Percentiles rank a stretch among this genome's conserved stretches.
phyloP scores from a whole-genome alignment of 2,888 invertebrate genomes.

The Ernsta delagoae region DNA sequence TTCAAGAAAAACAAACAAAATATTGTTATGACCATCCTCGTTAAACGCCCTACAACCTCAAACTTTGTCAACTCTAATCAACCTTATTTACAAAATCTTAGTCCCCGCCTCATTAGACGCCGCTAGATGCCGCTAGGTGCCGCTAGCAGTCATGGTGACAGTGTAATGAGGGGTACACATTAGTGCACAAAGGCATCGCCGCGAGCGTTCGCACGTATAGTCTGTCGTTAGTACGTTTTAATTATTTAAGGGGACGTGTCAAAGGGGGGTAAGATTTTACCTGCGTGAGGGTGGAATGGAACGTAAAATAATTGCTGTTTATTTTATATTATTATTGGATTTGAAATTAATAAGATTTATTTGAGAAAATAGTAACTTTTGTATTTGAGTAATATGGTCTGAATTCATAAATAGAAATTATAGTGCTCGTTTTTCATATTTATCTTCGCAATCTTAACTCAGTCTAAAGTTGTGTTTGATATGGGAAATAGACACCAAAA shows the following conservation, averaged over 20 bases:
- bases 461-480: too few species aligned
- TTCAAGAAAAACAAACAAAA: constrained; percentile 14
- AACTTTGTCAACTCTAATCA: constrained; percentile 25
- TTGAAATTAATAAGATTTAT: too few species aligned
- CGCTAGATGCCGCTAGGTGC: background rate
- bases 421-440: too few species aligned
- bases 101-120: constrained; percentile 24
- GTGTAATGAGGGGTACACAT: constrained; percentile 41
- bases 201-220: constrained; percentile 50
- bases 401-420: too few species aligned
- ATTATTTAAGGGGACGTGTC: constrained; percentile 47
- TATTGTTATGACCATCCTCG: constrained; percentile 5
- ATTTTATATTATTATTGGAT: too few species aligned
- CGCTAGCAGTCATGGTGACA: background rate
- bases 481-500: too few species aligned
- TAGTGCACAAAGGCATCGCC: constrained; percentile 57
- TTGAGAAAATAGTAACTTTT: too few species aligned
- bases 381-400: too few species aligned
- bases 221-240: constrained; percentile 53
- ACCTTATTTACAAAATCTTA: constrained; percentile 12
- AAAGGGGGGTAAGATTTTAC: constrained; percentile 19
- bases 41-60: constrained; percentile 17
- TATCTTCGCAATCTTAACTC: too few species aligned
- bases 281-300: background rate
- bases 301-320: too few species aligned